Evolutionary conservation across 2,797 vertebrate genomes (phyloP).

Genomic region (Cirrhinus molitorella): DNA sequence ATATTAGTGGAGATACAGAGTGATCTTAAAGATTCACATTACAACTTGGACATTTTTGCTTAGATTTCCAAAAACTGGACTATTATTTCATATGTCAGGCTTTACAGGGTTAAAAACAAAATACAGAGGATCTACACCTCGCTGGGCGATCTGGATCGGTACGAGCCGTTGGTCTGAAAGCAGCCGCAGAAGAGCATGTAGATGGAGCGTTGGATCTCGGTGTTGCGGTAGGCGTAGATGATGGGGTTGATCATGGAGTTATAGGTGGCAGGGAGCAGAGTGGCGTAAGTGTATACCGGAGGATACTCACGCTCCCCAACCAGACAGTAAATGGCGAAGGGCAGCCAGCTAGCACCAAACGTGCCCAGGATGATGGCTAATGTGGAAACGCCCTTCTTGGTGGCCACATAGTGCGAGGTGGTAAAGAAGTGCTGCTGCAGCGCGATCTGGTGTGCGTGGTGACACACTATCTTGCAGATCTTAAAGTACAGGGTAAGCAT

Average conservation of each 20-base stretch:
- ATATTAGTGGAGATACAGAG: neutral
- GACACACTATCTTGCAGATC: slow-evolving; percentile 97
- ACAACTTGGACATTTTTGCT: neutral
- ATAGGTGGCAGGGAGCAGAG: slow-evolving; percentile 95
- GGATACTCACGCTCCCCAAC: slow-evolving; percentile 91
- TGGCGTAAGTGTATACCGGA: slow-evolving; percentile 93
- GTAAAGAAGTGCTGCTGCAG: slow-evolving; percentile 97
- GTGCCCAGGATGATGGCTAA: slow-evolving; percentile 96
- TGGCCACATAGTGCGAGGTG: slow-evolving; percentile 92
- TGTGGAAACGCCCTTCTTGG: slow-evolving; percentile 95
- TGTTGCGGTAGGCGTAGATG: slow-evolving; percentile 96
- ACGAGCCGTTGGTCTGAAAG: slow-evolving; percentile 88
- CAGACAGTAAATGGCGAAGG: slow-evolving; percentile 96
- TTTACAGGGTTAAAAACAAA: neutral
- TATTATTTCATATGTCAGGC: neutral
- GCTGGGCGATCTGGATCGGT: slow-evolving; percentile 94
- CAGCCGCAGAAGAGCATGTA: slow-evolving; percentile 95
- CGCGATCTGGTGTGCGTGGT: slow-evolving; percentile 96
- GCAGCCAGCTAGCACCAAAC: slow-evolving; percentile 97
- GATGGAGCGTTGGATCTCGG: slow-evolving; percentile 95
- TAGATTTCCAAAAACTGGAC: neutral
- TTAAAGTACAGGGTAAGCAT: slow-evolving; percentile 97
- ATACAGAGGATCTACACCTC: slow-evolving; percentile 82
- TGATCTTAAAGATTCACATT: neutral
- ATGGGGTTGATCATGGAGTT: slow-evolving; percentile 99